Evolutionary conservation across 2,113 vertebrate genomes (phyloP).

Genomic region (Stegastes partitus): DNA sequence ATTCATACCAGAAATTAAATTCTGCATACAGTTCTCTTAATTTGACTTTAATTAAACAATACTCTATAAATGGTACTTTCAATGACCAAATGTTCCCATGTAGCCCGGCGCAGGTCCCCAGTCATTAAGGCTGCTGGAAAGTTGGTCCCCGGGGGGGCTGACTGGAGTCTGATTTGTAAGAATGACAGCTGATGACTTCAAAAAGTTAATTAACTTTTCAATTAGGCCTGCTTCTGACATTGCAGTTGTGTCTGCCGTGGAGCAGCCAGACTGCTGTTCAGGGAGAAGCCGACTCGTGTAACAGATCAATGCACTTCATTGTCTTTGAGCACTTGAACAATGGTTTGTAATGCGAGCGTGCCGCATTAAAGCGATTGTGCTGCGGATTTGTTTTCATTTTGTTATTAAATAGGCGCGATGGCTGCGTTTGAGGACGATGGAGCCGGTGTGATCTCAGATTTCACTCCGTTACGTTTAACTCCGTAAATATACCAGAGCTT

Average conservation of each 20-base stretch:
- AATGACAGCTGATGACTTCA: constrained; percentile 97
- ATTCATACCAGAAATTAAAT: constrained; percentile 95
- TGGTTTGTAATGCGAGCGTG: constrained; percentile 48
- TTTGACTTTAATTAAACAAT: constrained; percentile 99
- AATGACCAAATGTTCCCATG: constrained; percentile 94
- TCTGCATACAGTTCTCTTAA: constrained; percentile 94
- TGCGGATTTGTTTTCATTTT: constrained; percentile 4
- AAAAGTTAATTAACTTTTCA: constrained; percentile 99
- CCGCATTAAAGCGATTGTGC: constrained; percentile 15
- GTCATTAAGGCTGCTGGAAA: constrained; percentile 91
- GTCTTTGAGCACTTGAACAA: constrained; percentile 51
- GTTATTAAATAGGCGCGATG: neutral
- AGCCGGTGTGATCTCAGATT: neutral
- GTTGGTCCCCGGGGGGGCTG: constrained; percentile 88
- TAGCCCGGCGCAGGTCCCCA: constrained; percentile 90
- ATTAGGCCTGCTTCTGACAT: constrained; percentile 92
- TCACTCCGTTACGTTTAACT: neutral
- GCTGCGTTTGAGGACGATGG: neutral
- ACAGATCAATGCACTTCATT: constrained; percentile 58
- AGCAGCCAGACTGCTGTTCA: constrained; percentile 60
- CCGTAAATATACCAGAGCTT: neutral
- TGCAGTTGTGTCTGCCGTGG: constrained; percentile 83
- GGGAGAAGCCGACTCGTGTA: constrained; percentile 53
- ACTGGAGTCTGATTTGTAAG: constrained; percentile 90
- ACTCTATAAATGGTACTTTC: constrained; percentile 94